Evolutionary conservation across 1,140 invertebrate species (phyloP), one percentile per base, ranked within the genome.

Genomic region (Neuroterus valhalla): DNA sequence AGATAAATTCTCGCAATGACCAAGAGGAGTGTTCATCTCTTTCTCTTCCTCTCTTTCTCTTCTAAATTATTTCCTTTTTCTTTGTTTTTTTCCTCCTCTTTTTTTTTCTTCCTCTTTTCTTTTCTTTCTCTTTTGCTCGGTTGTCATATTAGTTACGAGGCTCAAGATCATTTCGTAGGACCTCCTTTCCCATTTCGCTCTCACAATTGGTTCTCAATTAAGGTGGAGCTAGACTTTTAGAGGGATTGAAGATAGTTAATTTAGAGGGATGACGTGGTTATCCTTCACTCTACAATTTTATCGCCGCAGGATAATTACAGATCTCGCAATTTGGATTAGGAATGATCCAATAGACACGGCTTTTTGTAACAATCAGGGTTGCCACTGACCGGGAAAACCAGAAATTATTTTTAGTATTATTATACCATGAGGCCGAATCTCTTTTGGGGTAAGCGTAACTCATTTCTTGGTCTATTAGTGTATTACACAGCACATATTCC

Each of bases 201-300:
- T 50, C 21, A 50, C 48, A 50, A 50, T 50, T 19, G 17, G 48
- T 50, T 50, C 17, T 50, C n/a, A 50, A 50, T 50, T 50, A 50
- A 50, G 48, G 15, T 50, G 21, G 48, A 17, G 17, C 31, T 38
- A 48, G 46, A 17, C 17, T n/a, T 6, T 50, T 17, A 50, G 48
- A 50, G 48, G 48, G 48, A 50, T 50, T 8, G 12, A 11, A 11
- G 48, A 50, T 50, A 8, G 48, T 50, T 50, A 50, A 50, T 50
- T 50, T 50, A 19, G 48, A 17, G 11, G 48, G 21, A 50, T 50
- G 48, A 50, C 48, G 48, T 48, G 46, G 46, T 50, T 50, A 19
- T n/a, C 15, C 46, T 48, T n/a, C 3, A 48, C 46, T 48, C 46
- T 48, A 48, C 46, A 48, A 48, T 48, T 48, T 48, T n/a, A 1